phyloP scores from a whole-genome alignment of 2,797 vertebrate genomes.

The Cirrhinus mrigala region DNA sequence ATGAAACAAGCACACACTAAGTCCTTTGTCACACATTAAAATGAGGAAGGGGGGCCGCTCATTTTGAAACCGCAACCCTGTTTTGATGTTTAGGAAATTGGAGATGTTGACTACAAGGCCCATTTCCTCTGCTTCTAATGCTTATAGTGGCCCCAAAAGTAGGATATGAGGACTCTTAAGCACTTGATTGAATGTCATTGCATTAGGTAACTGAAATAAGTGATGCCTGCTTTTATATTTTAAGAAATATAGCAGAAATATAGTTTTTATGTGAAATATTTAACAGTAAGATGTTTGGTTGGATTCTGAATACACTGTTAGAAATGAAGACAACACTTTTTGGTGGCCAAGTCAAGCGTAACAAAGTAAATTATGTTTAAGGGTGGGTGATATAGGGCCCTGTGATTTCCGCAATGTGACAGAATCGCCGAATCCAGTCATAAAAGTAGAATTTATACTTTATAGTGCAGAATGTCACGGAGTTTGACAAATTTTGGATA shows the following conservation, averaged over 20 bases:
- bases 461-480: no score
- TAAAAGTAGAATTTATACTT: no score
- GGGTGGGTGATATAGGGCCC: no score
- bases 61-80: not conserved
- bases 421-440: no score
- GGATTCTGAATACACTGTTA: not conserved
- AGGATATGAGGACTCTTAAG: not conserved
- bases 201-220: not conserved
- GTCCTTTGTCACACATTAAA: conserved; percentile 41
- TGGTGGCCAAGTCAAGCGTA: no score
- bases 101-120: not conserved
- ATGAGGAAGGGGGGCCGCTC: not conserved
- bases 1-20: conserved; percentile 6
- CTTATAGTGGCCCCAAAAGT: not conserved
- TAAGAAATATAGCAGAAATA: not conserved
- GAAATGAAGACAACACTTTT: not conserved
- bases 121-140: conserved; percentile 11
- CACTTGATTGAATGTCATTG: not conserved
- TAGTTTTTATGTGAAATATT: not conserved
- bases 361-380: no score
- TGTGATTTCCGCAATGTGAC: no score
- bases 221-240: not conserved
- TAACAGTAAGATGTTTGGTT: not conserved
- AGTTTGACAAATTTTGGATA: no score
- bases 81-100: conserved; percentile 10